phyloP scores from a whole-genome alignment of 1,140 invertebrate species.

The Drosophila lacertosa region DNA sequence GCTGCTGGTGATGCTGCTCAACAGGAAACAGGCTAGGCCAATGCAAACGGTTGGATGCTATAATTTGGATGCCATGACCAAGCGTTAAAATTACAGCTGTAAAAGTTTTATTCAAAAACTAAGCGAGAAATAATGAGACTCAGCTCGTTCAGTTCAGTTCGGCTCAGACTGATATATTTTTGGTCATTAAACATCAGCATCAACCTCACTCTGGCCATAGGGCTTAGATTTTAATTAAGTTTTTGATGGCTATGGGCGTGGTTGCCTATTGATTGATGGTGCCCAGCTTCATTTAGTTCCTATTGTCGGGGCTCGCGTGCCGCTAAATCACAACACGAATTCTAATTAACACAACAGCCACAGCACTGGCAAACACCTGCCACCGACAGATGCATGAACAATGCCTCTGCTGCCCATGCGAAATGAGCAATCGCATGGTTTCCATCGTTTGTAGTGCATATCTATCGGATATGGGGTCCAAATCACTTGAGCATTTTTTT shows the following conservation, averaged over 20 bases:
- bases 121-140: slow-evolving; percentile 34
- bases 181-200: slow-evolving; percentile 11
- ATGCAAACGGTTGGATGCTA: slow-evolving; percentile 1
- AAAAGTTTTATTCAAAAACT: slow-evolving; percentile 30
- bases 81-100: slow-evolving; percentile 29
- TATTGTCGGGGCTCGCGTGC: not conserved
- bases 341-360: slow-evolving; percentile 42
- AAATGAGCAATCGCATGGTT: not conserved
- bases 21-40: slow-evolving; percentile 23
- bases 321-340: slow-evolving; percentile 21
- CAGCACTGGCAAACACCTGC: not conserved
- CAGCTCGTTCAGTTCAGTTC: too few relatives aligned
- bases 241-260: slow-evolving; percentile 1
- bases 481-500: slow-evolving; percentile 35
- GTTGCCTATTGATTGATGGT: slow-evolving; percentile 29
- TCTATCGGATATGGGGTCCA: slow-evolving; percentile 2
- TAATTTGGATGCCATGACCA: slow-evolving; percentile 44
- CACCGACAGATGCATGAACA: not conserved
- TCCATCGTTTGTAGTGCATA: not conserved
- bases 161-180: slow-evolving; percentile 10
- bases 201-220: not conserved
- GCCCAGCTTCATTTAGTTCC: slow-evolving; percentile 2
- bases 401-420: not conserved
- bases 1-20: slow-evolving; percentile 1
- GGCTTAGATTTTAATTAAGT: slow-evolving; percentile 42